Percentiles rank a stretch among this genome's conserved stretches.
These are phyloP conservation scores for Zaprionus ghesquierei DNA, from an alignment of 1,140 invertebrate species.

Conservation along the genomic window DNA sequence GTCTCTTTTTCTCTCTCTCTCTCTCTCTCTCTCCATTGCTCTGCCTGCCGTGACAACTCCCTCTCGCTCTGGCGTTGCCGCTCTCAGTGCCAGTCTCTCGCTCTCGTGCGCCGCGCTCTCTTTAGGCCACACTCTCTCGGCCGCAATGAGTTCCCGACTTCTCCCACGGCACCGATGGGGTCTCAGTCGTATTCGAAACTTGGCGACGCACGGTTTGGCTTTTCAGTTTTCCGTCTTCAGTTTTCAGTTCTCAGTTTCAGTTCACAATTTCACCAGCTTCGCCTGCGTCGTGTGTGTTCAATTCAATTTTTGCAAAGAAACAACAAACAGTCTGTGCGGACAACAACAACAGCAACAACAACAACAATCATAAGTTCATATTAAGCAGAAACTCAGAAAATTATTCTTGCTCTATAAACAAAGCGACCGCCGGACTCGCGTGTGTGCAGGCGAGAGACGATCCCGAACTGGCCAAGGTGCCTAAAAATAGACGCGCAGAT, in stretches of 20 bases:
- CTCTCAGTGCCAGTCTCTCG: neutral
- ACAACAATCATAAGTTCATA: constrained; percentile 46
- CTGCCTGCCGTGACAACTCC: neutral
- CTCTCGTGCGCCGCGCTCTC: neutral
- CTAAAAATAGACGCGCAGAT: constrained; percentile 72
- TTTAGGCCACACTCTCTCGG: constrained; percentile 43
- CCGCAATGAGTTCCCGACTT: constrained; percentile 40
- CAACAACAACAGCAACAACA: constrained; percentile 37
- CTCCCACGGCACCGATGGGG: constrained; percentile 52
- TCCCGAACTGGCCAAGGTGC: constrained; percentile 24
- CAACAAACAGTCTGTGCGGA: constrained; percentile 24
- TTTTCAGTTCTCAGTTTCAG: constrained; percentile 25
- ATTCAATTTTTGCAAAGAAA: constrained; percentile 36
- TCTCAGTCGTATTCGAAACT: constrained; percentile 73
- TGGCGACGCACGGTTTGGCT: constrained; percentile 67
- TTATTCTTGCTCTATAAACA: constrained; percentile 55
- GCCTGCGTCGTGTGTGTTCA: neutral
- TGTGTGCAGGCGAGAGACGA: constrained; percentile 15
- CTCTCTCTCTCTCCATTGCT: neutral
- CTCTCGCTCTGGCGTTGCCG: constrained; percentile 3
- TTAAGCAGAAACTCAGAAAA: constrained; percentile 30
- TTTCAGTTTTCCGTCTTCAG: constrained; percentile 32
- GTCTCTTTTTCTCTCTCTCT: neutral
- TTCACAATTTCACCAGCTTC: constrained; percentile 5
- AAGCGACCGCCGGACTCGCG: constrained; percentile 32